Conservation (phyloP, 2,888 invertebrate genomes). For the Leucoma salicis region DNA sequence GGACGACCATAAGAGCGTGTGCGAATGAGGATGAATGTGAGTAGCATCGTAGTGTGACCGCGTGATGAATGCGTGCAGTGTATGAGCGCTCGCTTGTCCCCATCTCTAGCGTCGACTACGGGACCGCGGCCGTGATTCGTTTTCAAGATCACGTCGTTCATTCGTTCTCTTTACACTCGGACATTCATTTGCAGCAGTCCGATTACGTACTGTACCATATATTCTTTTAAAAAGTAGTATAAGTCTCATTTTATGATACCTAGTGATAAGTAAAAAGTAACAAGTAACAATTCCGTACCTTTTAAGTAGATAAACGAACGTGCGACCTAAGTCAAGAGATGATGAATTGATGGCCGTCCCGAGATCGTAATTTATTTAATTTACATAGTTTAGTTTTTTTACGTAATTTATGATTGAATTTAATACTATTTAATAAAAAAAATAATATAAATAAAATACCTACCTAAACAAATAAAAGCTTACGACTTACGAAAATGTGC, state of each 20-base stretch:
- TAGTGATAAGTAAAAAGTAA: slow-evolving; percentile 77
- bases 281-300: slow-evolving; percentile 77
- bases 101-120: slow-evolving; percentile 68
- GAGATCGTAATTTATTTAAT: slow-evolving; percentile 81
- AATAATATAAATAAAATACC: slow-evolving; percentile 62
- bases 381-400: slow-evolving; percentile 65
- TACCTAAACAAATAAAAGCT: slow-evolving; percentile 56
- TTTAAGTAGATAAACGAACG: slow-evolving; percentile 80
- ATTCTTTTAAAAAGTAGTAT: slow-evolving; percentile 62
- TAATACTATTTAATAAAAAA: slow-evolving; percentile 70
- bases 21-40: slow-evolving; percentile 69
- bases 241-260: slow-evolving; percentile 68
- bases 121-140: slow-evolving; percentile 76
- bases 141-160: slow-evolving; percentile 78
- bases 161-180: slow-evolving; percentile 78
- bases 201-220: slow-evolving; percentile 79
- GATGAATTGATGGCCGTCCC: slow-evolving; percentile 81
- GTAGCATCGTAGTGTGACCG: slow-evolving; percentile 48
- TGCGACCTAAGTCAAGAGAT: slow-evolving; percentile 81
- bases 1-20: slow-evolving; percentile 75
- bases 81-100: slow-evolving; percentile 78
- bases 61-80: slow-evolving; percentile 46
- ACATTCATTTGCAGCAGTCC: slow-evolving; percentile 57
- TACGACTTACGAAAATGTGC: slow-evolving; percentile 56
- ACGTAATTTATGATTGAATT: slow-evolving; percentile 74